Evolutionary conservation across 1,140 invertebrate species (phyloP).

Genomic region (Whitmania pigra): DNA sequence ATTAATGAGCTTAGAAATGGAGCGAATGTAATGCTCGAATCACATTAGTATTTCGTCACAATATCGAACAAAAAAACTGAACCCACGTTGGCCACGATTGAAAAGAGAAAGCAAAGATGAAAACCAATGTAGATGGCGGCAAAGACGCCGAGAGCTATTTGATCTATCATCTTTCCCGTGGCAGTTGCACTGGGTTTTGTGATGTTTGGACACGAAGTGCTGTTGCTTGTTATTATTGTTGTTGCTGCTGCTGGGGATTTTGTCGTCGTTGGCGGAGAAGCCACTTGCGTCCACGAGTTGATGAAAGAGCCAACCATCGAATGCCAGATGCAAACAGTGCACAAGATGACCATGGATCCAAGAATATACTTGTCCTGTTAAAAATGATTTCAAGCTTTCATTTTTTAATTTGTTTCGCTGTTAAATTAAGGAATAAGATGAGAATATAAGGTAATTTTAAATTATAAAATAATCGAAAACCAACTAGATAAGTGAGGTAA

Average conservation of each 20-base stretch:
- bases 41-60: not conserved
- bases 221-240: not conserved
- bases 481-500: constrained; percentile 29
- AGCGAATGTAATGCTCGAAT: too few species aligned
- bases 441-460: too few species aligned
- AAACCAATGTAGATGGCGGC: constrained; percentile 32
- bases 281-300: not conserved
- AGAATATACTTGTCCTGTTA: constrained; percentile 40
- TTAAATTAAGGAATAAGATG: not conserved
- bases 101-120: constrained; percentile 37
- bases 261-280: not conserved
- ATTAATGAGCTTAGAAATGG: too few species aligned
- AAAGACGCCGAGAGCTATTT: constrained; percentile 31
- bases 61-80: not conserved
- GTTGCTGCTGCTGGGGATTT: not conserved
- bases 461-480: not conserved
- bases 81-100: not conserved
- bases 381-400: too few species aligned
- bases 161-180: constrained; percentile 24
- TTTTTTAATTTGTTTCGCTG: not conserved
- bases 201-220: not conserved
- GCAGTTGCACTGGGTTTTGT: not conserved
- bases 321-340: constrained; percentile 39
- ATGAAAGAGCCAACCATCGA: constrained; percentile 30
- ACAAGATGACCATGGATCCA: constrained; percentile 37